A percentile compares a stretch with the other conserved stretches of the same genome.
These are phyloP conservation scores for Sphaeridia pumilis DNA, from an alignment of 2,888 invertebrate genomes.

Conservation along the genomic window DNA sequence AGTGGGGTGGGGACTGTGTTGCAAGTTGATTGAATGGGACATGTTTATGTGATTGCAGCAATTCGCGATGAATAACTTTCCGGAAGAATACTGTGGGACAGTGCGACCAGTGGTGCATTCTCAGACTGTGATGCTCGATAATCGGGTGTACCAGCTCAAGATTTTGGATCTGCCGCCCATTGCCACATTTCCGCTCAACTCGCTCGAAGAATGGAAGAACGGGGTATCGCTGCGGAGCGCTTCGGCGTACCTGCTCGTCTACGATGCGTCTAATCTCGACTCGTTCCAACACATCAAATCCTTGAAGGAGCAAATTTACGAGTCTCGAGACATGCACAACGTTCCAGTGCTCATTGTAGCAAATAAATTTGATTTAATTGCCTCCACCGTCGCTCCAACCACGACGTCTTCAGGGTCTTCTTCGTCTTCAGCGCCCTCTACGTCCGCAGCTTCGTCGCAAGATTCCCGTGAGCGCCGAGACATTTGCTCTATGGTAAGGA, in stretches of 20 bases:
- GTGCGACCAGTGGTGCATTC: slow-evolving; percentile 38
- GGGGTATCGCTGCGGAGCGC: slow-evolving; percentile 37
- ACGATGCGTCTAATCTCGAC: slow-evolving; percentile 83
- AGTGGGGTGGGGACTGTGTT: too few relatives aligned
- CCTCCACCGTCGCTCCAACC: slow-evolving; percentile 36
- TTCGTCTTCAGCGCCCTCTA: slow-evolving; percentile 7
- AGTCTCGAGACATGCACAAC: slow-evolving; percentile 77
- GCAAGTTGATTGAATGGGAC: too few relatives aligned
- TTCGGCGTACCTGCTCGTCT: slow-evolving; percentile 83
- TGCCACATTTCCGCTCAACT: slow-evolving; percentile 71
- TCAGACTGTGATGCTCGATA: slow-evolving; percentile 43
- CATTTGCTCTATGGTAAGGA: slow-evolving; percentile 79
- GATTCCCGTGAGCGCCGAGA: slow-evolving; percentile 47
- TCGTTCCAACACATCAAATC: slow-evolving; percentile 74
- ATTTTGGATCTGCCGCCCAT: slow-evolving; percentile 76
- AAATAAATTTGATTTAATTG: slow-evolving; percentile 77
- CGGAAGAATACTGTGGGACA: slow-evolving; percentile 63
- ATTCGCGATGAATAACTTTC: slow-evolving; percentile 76
- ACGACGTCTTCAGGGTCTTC: slow-evolving; percentile 12
- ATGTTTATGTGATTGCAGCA: slow-evolving; percentile 52
- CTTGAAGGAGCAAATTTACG: slow-evolving; percentile 83
- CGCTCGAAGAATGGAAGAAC: slow-evolving; percentile 86
- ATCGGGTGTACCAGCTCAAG: slow-evolving; percentile 71
- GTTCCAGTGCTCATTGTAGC: slow-evolving; percentile 83
- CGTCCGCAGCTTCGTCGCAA: slow-evolving; percentile 14